Evolutionary conservation across 2,888 invertebrate species (phyloP), one percentile per base, ranked within the genome.

Genomic region (Ecliptopera silaceata): DNA sequence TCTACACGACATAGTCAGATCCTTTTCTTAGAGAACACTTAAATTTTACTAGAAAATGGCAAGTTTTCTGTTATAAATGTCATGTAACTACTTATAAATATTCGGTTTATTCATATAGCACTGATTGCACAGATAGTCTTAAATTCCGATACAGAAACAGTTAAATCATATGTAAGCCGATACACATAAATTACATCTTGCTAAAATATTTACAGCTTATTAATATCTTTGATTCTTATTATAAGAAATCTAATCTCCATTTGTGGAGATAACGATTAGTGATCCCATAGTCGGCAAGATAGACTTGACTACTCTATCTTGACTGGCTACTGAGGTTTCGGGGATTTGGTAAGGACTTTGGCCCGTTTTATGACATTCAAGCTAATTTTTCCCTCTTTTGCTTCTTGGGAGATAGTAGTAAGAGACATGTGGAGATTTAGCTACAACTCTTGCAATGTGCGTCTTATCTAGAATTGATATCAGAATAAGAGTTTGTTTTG

Each of bases 191-290:
- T 44, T 57, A 53, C 58, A 62, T 59, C 56, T 66, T 71, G 70
- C 69, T 68, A 63, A 72, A 69, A 63, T 70, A 68, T 70, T 31
- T 70, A 71, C 70, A 74, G 68, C 68, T 61, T 69, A 68, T 50
- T 61, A 66, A 63, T 64, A 69, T 72, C 66, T 68, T 70, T 70
- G 66, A 64, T 63, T 60, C 59, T 63, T 63, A 62, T 56, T 26
- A 75, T 68, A 79, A 72, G 26, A 36, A 78, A 73, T 70, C 74
- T 74, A 86, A 83, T 86, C 88, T 81, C 83, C 87, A 88, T 86
- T 84, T 85, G 71, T 86, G 85, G 74, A 86, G 87, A 88, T 87
- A 87, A 86, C 85, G 72, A 77, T 79, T 76, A 72, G 73, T 83
- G 82, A 77, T 83, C 81, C 82, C 83, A 76, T 67, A 65, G 74